Base-by-base conservation (phyloP, 2,888 invertebrate genomes). In the Eupithecia tripunctaria region DNA sequence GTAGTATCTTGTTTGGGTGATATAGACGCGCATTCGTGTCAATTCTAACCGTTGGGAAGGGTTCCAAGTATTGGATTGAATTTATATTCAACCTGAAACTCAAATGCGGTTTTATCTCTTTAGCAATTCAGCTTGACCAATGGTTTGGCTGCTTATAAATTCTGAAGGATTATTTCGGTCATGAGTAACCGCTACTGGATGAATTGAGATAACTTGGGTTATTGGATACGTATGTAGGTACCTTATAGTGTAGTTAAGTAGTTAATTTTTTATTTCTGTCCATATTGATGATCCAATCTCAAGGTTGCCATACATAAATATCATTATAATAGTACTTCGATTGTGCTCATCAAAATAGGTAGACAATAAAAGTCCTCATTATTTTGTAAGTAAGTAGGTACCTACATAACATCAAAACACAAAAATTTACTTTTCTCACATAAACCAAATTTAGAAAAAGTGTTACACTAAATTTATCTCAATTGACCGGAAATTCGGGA, bases 1-100 rank as follows among this genome's bases (percentile, higher is more conserved):
- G 80, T 81, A 74, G 79, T 82, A 80, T 79, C 80, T 76, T 72
- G 76, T 71, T 79, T 78, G 78, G 78, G 78, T 78, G 76, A 79
- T 79, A 79, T 76, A 80, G 78, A 80, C 70, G 71, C 66, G 68
- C 76, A 63, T 76, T 76, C 69, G 67, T 73, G 76, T 72, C 70
- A 70, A 72, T 72, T 43, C 66, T 67, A 72, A 70, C 72, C 68
- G 75, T 71, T 71, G 71, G 62, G 71, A 74, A 71, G 67, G 66
- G 69, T 67, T 74, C 74, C 71, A 68, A 68, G 74, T 47, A 69
- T 68, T 66, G 60, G n/a, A 51, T 74, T 65, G 51, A 74, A 60
- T 68, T 74, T 71, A 68, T 62, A 70, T 38, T 62, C 68, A 62
- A 51, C 60, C 36, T 67, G 41, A 59, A 67, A 67, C n/a, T 64